Evolutionary conservation across 2,888 invertebrate species (phyloP).

Genomic region (Troilus luridus): DNA sequence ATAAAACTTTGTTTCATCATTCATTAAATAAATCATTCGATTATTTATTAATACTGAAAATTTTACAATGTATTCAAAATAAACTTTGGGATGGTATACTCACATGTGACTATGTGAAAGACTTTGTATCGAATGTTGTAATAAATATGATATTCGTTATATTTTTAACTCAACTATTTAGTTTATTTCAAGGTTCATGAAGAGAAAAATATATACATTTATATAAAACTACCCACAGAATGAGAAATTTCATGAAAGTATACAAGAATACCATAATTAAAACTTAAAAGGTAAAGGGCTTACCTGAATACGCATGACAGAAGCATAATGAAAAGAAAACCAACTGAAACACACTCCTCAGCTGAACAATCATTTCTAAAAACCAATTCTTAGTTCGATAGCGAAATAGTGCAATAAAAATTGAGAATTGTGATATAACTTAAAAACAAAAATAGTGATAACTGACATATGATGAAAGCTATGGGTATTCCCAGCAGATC

Average conservation of each 20-base stretch:
- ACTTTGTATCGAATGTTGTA: too few relatives aligned
- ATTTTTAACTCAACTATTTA: background rate
- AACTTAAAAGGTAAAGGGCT: background rate
- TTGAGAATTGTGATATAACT: background rate
- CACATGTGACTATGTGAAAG: too few relatives aligned
- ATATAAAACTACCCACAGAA: background rate
- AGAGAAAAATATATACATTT: too few relatives aligned
- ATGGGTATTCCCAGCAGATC: constrained; percentile 56
- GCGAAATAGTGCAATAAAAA: background rate
- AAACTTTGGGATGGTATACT: too few relatives aligned
- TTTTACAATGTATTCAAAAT: too few relatives aligned
- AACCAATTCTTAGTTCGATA: background rate
- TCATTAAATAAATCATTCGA: too few relatives aligned
- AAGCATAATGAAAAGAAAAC: constrained; percentile 7
- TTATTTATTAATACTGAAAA: too few relatives aligned
- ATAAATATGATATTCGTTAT: too few relatives aligned
- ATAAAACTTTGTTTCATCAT: too few relatives aligned
- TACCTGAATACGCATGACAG: background rate
- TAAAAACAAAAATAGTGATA: background rate
- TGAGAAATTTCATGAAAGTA: background rate
- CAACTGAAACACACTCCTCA: background rate
- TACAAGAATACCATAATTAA: background rate
- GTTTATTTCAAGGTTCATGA: background rate
- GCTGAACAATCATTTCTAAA: background rate
- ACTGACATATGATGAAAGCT: constrained; percentile 30